These are phyloP conservation scores for Ctenomys sociabilis DNA, from an alignment of 2,113 vertebrate genomes.

Conservation along the genomic window DNA sequence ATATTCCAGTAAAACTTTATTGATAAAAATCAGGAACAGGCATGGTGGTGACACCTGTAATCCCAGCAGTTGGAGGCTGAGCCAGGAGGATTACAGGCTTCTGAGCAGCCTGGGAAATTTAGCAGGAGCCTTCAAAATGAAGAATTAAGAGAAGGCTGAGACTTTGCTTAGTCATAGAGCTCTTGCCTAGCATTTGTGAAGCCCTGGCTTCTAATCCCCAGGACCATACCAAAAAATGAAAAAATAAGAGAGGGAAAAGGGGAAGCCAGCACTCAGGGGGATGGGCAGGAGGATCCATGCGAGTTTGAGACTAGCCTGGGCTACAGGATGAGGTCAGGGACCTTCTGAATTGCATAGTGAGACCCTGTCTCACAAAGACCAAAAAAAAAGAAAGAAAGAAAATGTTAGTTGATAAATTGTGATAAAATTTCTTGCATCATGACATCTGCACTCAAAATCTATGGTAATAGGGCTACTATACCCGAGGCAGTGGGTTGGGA, in stretches of 20 bases:
- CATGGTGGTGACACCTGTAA: background rate
- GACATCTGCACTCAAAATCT: background rate
- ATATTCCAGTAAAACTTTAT: background rate
- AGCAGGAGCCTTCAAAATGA: background rate
- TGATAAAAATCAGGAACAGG: background rate
- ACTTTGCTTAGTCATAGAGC: background rate
- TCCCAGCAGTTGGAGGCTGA: background rate
- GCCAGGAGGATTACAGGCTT: background rate
- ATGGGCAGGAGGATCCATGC: no score
- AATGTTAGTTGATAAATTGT: background rate
- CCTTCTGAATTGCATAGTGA: no score
- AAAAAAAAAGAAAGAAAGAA: background rate
- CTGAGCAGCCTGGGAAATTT: background rate
- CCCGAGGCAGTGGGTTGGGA: background rate
- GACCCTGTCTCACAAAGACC: no score
- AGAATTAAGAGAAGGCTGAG: background rate
- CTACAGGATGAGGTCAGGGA: no score
- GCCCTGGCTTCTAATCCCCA: background rate
- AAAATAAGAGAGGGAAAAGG: background rate
- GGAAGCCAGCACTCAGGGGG: background rate
- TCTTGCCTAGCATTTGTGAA: background rate
- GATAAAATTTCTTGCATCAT: conserved; percentile 1
- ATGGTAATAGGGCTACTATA: background rate
- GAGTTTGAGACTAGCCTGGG: no score
- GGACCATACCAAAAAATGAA: background rate